These are phyloP conservation scores for Gastrophysa polygoni DNA, from an alignment of 2,888 invertebrate genomes.

Conservation along the genomic window DNA sequence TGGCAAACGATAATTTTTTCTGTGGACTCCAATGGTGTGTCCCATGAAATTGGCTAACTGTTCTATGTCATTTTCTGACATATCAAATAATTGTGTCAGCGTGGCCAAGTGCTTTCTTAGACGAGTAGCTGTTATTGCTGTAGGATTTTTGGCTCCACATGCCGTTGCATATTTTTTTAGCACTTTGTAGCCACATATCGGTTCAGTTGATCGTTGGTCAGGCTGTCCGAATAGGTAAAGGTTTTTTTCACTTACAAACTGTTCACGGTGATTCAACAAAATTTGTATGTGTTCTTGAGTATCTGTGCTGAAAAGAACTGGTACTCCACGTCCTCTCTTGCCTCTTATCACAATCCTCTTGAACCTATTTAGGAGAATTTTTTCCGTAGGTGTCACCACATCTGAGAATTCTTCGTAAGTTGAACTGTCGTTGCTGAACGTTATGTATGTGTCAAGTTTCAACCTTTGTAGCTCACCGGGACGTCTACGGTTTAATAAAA, in stretches of 20 bases:
- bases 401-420: constrained; percentile 31
- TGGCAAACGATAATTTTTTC: constrained; percentile 3
- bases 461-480: constrained; percentile 40
- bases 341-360: constrained; percentile 34
- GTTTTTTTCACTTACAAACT: constrained; percentile 13
- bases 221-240: constrained; percentile 9
- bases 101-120: constrained; percentile 14
- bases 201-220: neutral
- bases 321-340: no score
- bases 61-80: constrained; percentile 26
- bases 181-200: constrained; percentile 14
- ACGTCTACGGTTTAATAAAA: constrained; percentile 39
- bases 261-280: constrained; percentile 4
- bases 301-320: constrained; percentile 38
- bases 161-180: constrained; percentile 1
- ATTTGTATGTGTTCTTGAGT: constrained; percentile 28
- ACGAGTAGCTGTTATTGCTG: constrained; percentile 8
- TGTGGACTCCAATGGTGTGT: constrained; percentile 8
- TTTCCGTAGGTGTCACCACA: constrained; percentile 20
- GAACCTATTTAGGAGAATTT: constrained; percentile 21
- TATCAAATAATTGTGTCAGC: constrained; percentile 2
- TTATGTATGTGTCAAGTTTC: constrained; percentile 17
- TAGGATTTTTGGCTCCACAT: constrained; percentile 7
- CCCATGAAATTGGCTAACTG: constrained; percentile 14
- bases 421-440: neutral